A percentile compares a stretch with the other conserved stretches of the same genome.
Conservation (phyloP, 2,113 vertebrate genomes). For the Ailuropoda melanoleuca region DNA sequence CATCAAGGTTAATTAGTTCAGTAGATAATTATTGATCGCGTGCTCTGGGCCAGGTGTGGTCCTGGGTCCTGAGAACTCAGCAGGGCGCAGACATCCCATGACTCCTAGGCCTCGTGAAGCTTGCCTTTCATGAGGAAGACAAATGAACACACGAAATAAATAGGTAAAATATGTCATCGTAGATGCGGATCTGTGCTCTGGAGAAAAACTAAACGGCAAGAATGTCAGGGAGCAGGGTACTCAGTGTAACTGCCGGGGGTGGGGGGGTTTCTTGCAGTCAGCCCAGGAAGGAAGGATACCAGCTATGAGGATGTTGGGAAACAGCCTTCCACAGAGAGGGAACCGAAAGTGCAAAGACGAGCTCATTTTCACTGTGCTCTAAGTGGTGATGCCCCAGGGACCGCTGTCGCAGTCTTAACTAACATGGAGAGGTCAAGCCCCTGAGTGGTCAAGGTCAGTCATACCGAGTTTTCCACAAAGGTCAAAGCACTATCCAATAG, state of each 20-base stretch:
- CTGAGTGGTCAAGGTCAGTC: neutral
- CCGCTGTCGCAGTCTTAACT: neutral
- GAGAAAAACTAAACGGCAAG: neutral
- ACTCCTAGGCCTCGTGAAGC: rapidly evolving
- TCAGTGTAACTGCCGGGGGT: no score
- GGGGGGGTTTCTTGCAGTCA: neutral
- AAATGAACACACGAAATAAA: neutral
- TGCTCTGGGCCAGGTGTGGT: neutral
- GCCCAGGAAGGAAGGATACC: neutral
- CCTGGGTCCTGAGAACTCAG: neutral
- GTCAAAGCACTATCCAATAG: neutral
- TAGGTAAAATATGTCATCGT: no score
- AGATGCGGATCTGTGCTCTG: neutral
- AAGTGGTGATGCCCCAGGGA: neutral
- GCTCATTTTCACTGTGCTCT: neutral
- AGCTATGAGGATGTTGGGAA: rapidly evolving
- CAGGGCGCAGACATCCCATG: neutral
- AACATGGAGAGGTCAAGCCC: neutral
- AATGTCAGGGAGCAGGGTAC: no score
- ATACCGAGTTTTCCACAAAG: neutral
- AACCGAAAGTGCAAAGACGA: neutral
- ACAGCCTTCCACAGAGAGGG: neutral
- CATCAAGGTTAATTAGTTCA: neutral
- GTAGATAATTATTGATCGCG: neutral
- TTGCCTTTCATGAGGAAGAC: neutral